Conservation (phyloP, 2,888 invertebrate species). For the Drosophila multiciliata region DNA sequence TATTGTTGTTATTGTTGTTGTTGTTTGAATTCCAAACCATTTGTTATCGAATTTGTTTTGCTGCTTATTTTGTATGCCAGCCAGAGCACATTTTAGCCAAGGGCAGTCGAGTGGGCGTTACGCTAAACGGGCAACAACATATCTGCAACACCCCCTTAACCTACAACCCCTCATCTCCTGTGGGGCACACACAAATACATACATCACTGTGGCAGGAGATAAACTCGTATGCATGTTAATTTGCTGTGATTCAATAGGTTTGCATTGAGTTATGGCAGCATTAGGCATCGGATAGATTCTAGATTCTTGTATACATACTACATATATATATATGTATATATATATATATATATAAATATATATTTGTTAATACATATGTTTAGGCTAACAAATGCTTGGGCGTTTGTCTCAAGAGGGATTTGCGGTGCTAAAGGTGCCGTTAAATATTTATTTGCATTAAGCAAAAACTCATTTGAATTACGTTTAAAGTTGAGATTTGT, state of each 20-base stretch:
- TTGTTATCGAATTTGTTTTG: slow-evolving; percentile 76
- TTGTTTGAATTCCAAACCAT: slow-evolving; percentile 73
- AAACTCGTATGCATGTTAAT: slow-evolving; percentile 74
- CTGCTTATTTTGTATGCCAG: slow-evolving; percentile 70
- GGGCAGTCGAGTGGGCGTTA: slow-evolving; percentile 28
- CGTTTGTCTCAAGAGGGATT: slow-evolving; percentile 16
- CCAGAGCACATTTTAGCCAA: slow-evolving; percentile 21
- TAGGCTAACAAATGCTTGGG: slow-evolving; percentile 35
- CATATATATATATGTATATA: slow-evolving; percentile 10
- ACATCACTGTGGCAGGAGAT: slow-evolving; percentile 29
- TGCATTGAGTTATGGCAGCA: slow-evolving; percentile 72
- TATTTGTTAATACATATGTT: slow-evolving; percentile 2
- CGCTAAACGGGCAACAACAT: slow-evolving; percentile 41
- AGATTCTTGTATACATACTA: slow-evolving; percentile 21
- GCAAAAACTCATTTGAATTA: not conserved
- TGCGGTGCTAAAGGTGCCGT: not conserved
- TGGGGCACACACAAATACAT: slow-evolving; percentile 22
- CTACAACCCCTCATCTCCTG: slow-evolving; percentile 31
- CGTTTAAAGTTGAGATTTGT: not conserved
- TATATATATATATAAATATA: not conserved
- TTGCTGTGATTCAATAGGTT: slow-evolving; percentile 78
- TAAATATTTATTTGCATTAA: slow-evolving; percentile 12
- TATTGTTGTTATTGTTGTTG: slow-evolving; percentile 64
- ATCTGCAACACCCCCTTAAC: slow-evolving; percentile 34
- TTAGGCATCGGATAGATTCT: slow-evolving; percentile 61